These are phyloP conservation scores for Pocillopora grandis DNA, from an alignment of 92 coral and sea anemone genomes.

Conservation along the genomic window DNA sequence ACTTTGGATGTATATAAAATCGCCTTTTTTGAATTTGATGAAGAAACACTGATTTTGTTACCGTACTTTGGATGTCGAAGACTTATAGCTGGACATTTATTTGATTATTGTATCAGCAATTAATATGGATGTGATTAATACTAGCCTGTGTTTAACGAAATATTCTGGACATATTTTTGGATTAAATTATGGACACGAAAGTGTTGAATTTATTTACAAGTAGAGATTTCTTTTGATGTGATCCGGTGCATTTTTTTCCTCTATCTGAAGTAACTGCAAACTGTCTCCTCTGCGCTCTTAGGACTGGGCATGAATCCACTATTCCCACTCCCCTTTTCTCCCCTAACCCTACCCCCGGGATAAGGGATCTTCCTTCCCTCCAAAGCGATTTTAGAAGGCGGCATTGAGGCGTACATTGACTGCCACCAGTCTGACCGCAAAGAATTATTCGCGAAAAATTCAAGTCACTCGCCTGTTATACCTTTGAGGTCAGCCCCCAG, in stretches of 20 bases:
- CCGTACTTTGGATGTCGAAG: not conserved
- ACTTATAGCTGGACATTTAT: too few relatives aligned
- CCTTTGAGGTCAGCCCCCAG: too few relatives aligned
- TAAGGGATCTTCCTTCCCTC: too few relatives aligned
- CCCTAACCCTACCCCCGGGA: too few relatives aligned
- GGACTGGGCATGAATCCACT: too few relatives aligned
- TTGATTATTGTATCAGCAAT: not conserved
- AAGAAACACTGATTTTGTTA: not conserved
- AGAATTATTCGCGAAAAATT: too few relatives aligned
- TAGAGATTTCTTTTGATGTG: slow-evolving; percentile 5
- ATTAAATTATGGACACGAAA: slow-evolving; percentile 15
- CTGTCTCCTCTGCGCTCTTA: not conserved
- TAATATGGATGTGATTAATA: not conserved
- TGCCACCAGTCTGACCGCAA: too few relatives aligned
- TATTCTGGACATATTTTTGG: slow-evolving; percentile 26
- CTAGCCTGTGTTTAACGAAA: not conserved
- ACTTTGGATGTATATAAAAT: not conserved
- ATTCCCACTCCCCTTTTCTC: too few relatives aligned
- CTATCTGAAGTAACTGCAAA: not conserved
- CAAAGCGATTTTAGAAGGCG: too few relatives aligned
- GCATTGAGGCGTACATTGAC: too few relatives aligned
- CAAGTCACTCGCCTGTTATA: too few relatives aligned
- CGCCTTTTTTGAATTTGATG: not conserved
- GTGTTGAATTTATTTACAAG: not conserved
- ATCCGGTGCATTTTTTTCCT: not conserved